Conservation (phyloP, 2,888 invertebrate genomes). For the Coelinius sp. region DNA sequence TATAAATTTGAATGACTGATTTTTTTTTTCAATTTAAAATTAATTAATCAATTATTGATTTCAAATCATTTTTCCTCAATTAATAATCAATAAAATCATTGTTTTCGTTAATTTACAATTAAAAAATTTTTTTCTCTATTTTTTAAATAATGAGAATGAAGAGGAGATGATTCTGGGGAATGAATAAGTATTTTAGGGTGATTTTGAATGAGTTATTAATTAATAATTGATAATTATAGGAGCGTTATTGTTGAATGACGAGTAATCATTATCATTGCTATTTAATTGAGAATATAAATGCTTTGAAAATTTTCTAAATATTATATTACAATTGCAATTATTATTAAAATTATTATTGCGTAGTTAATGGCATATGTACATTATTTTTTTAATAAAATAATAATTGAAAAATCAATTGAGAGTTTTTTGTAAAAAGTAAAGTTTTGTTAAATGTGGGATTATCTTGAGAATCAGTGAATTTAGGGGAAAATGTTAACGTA, state of each 20-base stretch:
- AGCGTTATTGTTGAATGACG: not conserved
- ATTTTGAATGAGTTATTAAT: not conserved
- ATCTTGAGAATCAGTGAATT: too few species aligned
- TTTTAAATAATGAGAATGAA: too few species aligned
- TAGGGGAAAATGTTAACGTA: too few species aligned
- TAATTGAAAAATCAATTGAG: not conserved
- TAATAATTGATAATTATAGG: not conserved
- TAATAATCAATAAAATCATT: not conserved
- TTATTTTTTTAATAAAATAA: constrained; percentile 20
- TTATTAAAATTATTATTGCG: too few species aligned
- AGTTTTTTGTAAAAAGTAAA: too few species aligned
- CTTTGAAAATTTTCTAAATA: not conserved
- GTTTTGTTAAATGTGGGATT: too few species aligned
- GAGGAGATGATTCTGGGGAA: too few species aligned
- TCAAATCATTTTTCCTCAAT: too few species aligned
- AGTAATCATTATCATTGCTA: not conserved
- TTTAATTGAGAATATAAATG: not conserved
- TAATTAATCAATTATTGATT: not conserved
- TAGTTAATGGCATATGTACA: not conserved
- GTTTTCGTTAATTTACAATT: not conserved
- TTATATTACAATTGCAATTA: not conserved
- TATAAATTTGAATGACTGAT: not conserved
- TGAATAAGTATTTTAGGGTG: not conserved
- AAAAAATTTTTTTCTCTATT: not conserved
- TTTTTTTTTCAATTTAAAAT: not conserved